phyloP scores from a whole-genome alignment of 2,888 invertebrate genomes.

The Tanaodytes sp. region DNA sequence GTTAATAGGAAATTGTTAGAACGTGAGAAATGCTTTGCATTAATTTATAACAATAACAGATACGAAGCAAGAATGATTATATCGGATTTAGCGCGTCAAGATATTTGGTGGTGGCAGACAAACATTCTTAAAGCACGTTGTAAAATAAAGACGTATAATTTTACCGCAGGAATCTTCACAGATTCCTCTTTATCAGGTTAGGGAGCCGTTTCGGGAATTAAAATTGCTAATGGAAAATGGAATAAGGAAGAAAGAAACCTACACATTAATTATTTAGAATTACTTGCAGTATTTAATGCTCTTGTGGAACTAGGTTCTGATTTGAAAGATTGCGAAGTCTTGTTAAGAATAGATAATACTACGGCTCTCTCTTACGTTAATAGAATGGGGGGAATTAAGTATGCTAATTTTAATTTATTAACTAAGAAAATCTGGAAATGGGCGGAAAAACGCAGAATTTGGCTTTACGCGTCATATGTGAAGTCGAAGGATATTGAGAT shows the following conservation, averaged over 20 bases:
- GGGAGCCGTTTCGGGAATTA: slow-evolving; percentile 8
- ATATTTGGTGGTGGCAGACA: slow-evolving; percentile 23
- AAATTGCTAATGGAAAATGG: neutral
- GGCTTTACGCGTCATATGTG: slow-evolving; percentile 44
- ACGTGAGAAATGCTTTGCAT: slow-evolving; percentile 10
- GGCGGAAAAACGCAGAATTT: slow-evolving; percentile 41
- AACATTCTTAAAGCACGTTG: slow-evolving; percentile 2
- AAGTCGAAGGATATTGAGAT: slow-evolving; percentile 36
- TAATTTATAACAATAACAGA: slow-evolving; percentile 18
- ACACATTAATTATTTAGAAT: slow-evolving; percentile 5
- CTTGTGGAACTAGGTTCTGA: slow-evolving; percentile 38
- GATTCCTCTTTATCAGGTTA: slow-evolving; percentile 23
- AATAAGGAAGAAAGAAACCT: neutral
- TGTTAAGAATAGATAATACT: slow-evolving; percentile 47
- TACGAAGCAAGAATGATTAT: slow-evolving; percentile 13
- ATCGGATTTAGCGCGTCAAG: slow-evolving; percentile 5
- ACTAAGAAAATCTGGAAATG: slow-evolving; percentile 46
- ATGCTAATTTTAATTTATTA: slow-evolving; percentile 40
- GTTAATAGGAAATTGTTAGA: slow-evolving; percentile 9
- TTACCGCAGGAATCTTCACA: slow-evolving; percentile 19
- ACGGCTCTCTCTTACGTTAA: slow-evolving; percentile 51
- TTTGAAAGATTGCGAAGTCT: slow-evolving; percentile 31
- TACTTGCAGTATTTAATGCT: slow-evolving; percentile 12
- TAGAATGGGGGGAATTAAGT: slow-evolving; percentile 50
- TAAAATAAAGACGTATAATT: slow-evolving; percentile 11